phyloP scores from a whole-genome alignment of 2,113 vertebrate genomes.

The Trogon melanurus region DNA sequence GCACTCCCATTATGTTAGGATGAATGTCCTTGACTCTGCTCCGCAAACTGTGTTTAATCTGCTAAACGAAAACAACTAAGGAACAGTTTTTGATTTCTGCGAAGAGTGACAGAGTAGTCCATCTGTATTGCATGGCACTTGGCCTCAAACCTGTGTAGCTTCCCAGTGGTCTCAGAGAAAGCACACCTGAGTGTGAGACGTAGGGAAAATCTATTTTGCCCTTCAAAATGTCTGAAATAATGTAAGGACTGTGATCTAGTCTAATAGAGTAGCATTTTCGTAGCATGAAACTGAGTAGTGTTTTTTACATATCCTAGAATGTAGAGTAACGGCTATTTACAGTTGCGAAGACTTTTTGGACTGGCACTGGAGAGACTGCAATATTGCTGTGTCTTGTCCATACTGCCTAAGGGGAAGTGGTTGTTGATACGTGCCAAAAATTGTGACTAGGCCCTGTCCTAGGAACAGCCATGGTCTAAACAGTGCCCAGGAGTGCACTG shows the following conservation, averaged over 20 bases:
- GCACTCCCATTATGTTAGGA: background rate
- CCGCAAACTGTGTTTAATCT: background rate
- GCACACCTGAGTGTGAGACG: no score
- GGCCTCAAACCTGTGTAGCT: background rate
- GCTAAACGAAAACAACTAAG: background rate
- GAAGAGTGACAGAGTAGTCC: background rate
- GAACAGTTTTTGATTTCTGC: background rate
- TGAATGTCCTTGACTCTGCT: background rate
- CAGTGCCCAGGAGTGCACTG: background rate
- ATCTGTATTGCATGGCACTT: background rate
- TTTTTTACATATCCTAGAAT: background rate
- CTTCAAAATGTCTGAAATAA: background rate
- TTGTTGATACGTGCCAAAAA: background rate
- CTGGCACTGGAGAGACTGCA: background rate
- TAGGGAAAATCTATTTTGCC: background rate
- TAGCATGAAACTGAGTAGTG: background rate
- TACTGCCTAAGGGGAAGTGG: background rate
- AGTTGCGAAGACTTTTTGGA: background rate
- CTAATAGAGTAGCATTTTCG: background rate
- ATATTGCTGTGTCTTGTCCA: background rate
- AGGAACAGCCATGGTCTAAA: background rate
- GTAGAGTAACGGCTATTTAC: background rate
- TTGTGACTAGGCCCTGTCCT: no score
- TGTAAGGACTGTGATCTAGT: background rate
- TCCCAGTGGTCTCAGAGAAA: background rate